Evolutionary conservation across 2,888 invertebrate species (phyloP).

Genomic region (Adelognathus sp.): DNA sequence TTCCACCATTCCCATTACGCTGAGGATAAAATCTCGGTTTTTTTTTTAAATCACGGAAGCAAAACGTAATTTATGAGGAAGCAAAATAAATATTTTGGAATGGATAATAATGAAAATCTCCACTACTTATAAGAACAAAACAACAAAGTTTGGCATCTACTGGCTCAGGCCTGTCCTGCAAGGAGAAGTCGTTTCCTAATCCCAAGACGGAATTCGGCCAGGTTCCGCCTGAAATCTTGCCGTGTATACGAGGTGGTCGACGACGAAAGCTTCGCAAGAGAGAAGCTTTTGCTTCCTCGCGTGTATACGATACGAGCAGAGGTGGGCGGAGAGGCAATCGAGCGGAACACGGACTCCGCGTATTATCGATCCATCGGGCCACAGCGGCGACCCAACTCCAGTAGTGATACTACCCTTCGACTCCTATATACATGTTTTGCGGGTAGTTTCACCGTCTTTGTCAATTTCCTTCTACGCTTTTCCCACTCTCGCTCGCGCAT

Average conservation of each 20-base stretch:
- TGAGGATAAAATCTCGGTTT: no score
- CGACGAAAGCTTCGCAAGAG: constrained; percentile 15
- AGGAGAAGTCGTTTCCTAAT: no score
- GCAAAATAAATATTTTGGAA: no score
- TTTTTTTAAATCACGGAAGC: no score
- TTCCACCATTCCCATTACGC: no score
- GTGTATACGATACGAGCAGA: not conserved
- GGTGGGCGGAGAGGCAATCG: constrained; percentile 30
- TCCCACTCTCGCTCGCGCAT: not conserved
- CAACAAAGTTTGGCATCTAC: no score
- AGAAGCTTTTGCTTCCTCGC: constrained; percentile 10
- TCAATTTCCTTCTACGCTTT: not conserved
- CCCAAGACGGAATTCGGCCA: constrained; percentile 66
- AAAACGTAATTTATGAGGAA: no score
- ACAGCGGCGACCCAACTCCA: constrained; percentile 16
- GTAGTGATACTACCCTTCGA: constrained; percentile 9
- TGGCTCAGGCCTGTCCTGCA: no score
- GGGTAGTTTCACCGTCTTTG: constrained; percentile 4
- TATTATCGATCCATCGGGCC: constrained; percentile 8
- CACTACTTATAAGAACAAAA: no score
- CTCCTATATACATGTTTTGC: constrained; percentile 6
- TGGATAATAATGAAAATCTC: no score
- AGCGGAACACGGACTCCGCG: constrained; percentile 14
- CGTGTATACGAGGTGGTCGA: not conserved
- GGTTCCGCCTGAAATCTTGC: constrained; percentile 35